Evolutionary conservation across 2,797 vertebrate genomes (phyloP).

Genomic region (Lophura swinhoii): DNA sequence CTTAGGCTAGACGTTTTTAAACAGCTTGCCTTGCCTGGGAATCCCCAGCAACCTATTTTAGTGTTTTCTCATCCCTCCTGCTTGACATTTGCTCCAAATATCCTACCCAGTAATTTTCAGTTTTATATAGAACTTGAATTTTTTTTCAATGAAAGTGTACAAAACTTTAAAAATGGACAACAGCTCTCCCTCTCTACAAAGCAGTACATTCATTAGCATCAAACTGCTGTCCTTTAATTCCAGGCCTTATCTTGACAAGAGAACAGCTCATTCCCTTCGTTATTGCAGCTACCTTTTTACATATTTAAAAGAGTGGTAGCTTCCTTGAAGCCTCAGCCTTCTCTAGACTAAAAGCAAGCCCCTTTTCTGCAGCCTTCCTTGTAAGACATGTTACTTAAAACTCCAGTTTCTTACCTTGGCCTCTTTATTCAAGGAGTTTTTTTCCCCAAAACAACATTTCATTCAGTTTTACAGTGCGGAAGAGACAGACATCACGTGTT

Average conservation of each 20-base stretch:
- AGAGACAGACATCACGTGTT: slow-evolving; percentile 39
- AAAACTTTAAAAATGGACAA: not conserved
- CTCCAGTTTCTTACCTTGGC: not conserved
- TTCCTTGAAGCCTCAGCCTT: not conserved
- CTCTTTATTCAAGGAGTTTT: not conserved
- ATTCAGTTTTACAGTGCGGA: slow-evolving; percentile 4
- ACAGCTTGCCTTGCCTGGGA: not conserved
- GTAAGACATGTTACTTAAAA: not conserved
- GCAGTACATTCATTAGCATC: not conserved
- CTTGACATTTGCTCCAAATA: not conserved
- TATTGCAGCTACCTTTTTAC: not conserved
- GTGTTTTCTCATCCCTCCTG: not conserved
- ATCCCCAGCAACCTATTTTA: not conserved
- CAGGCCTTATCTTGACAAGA: not conserved
- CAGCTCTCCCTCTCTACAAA: not conserved
- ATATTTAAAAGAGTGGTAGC: not conserved
- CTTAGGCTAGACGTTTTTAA: not conserved
- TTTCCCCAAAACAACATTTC: not conserved
- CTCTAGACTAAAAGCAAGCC: not conserved
- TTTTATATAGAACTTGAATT: not conserved
- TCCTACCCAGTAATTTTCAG: not conserved
- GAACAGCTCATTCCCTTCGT: slow-evolving; percentile 35
- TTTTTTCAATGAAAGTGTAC: not conserved
- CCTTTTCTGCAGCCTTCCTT: slow-evolving; percentile 23
- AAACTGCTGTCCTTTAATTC: slow-evolving; percentile 31